Base-by-base conservation (phyloP, 2,888 invertebrate species). In the Fragum fragum region DNA sequence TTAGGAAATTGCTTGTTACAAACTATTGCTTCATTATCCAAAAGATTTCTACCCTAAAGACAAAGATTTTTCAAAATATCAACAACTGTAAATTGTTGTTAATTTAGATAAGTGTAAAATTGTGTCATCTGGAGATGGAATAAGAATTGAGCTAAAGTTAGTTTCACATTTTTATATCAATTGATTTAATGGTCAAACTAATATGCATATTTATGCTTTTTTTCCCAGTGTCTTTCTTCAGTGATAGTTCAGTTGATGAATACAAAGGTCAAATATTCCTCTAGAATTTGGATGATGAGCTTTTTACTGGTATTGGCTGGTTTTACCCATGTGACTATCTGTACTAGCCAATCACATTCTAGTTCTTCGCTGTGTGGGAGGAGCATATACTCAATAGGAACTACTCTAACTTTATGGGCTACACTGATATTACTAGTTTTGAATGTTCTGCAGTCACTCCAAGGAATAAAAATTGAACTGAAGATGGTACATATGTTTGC, bases 241-340 rank as follows among this genome's bases (percentile, higher is more conserved):
- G 36, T 63, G 32, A 6, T 47, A 5, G 14, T 47, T 47, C 47
- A 47, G 14, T 9, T 5, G 32, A 36, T 36, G 32, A 36, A 36
- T 36, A 3, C 32, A 36, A 36, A 36, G 9, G 9, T 3, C 32
- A 36, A 36, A 36, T 36, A 36, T 36, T 36, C 32, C 9, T 36
- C 32, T 36, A 9, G 32, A 36, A 9, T 9, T 6, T 36, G 5
- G 5, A 9, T 36, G 32, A 36, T 23, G 9, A 42, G 1, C 6
- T 14, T 39, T 5, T n/a, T 66, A 16, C 9, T 66, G n/a, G 42
- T 36, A 18, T 11, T 79, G 57, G 72, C 78, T 39, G 47, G 83
- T 0, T 81, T 89, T 76, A 55, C 83, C 80, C 91, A 91, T 78
- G 68, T 91, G 83, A 88, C 87, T n/a, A 61, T 85, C 6, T 91